Evolutionary conservation across 2,113 vertebrate species (phyloP), one percentile per base, ranked within the genome.

Genomic region (Sylvilagus bachmani): DNA sequence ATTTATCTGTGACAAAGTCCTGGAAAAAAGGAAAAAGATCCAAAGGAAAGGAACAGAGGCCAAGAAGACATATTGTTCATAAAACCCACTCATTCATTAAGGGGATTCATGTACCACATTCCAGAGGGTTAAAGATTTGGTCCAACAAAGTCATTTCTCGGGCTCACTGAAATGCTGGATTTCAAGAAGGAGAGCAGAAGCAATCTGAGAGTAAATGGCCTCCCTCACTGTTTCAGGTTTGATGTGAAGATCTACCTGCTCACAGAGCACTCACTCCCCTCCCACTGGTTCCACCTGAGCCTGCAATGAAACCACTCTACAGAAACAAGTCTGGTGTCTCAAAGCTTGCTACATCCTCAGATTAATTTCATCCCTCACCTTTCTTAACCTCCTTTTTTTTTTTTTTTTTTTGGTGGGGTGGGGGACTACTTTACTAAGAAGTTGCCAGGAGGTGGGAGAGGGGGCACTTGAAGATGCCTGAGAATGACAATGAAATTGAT

Each of bases 131-230:
- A 77, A 78, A 82, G 78, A 67, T 27, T 38, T 79, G 64, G 31
- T 61, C 86, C 70, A 87, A 55, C 5, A 51, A 55, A 61, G 55
- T 79, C 62, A n/a, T n/a, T 86, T 7, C 10, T 31, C 58, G 36
- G 62, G 49, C 29, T 61, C 66, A 13, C 55, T 24, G 74, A 66
- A n/a, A 49, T 0, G 19, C 69, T 1, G 4, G 29, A 12, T 36
- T 84, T 38, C 6, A 27, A 53, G 53, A 2, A 8, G 31, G 38
- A 70, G 27, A 19, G 24, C 25, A 29, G 38, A 31, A 25, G 10
- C 8, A 12, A 14, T 0, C 36, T 22, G 64, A 10, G 10, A 0
- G 0, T 8, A 4, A 74, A 31, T 69, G 10, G 19, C 11, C 19
- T 44, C 38, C 29, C 29, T 25, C 62, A 11, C 38, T 55, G 77